Evolutionary conservation across 2,888 invertebrate species (phyloP).

Genomic region (Elysia crispata): DNA sequence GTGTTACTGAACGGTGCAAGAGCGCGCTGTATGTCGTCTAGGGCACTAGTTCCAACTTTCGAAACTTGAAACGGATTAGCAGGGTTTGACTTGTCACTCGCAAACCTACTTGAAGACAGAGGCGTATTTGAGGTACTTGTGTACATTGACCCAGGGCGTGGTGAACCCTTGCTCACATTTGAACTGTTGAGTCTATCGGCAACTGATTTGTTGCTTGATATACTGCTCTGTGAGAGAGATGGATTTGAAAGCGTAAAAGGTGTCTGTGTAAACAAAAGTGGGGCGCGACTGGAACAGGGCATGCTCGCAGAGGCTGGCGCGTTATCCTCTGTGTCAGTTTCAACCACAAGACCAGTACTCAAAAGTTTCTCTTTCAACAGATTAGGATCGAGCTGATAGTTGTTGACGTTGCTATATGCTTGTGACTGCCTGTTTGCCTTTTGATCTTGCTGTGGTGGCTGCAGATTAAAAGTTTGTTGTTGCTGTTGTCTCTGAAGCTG

Average conservation of each 20-base stretch:
- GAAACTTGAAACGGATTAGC: background rate
- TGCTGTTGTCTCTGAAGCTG: conserved; percentile 38
- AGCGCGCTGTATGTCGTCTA: conserved; percentile 44
- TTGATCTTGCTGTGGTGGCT: conserved; percentile 1
- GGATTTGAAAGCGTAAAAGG: background rate
- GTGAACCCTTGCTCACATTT: background rate
- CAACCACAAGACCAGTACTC: conserved; percentile 67
- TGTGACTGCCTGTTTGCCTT: conserved; percentile 43
- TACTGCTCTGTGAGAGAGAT: background rate
- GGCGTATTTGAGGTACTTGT: background rate
- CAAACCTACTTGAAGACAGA: too few relatives aligned
- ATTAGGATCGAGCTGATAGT: conserved; percentile 69
- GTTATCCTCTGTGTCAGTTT: conserved; percentile 45
- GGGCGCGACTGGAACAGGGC: background rate
- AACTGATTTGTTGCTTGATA: background rate
- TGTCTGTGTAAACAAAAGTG: background rate
- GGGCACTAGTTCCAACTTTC: conserved; percentile 33
- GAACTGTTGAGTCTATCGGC: background rate
- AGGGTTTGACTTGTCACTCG: background rate
- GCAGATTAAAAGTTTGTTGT: background rate
- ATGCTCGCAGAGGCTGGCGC: background rate
- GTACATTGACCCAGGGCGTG: background rate
- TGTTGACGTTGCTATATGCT: conserved; percentile 45
- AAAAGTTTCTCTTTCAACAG: conserved; percentile 68
- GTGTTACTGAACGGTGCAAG: conserved; percentile 30